phyloP scores from a whole-genome alignment of 1,140 invertebrate species.

The Tribolium madens region DNA sequence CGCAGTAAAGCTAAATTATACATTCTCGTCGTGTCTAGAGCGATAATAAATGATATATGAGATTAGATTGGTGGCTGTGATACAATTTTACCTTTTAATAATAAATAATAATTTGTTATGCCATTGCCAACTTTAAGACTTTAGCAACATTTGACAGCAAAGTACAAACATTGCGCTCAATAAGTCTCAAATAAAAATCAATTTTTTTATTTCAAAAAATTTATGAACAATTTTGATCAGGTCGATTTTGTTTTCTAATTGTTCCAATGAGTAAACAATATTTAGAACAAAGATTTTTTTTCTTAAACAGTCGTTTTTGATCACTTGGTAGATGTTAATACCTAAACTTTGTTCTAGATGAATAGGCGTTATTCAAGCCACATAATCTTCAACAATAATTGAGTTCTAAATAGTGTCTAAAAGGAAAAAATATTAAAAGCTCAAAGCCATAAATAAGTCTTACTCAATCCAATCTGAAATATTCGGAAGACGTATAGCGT shows the following conservation, averaged over 20 bases:
- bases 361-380: not conserved
- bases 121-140: too few species aligned
- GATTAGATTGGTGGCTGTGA: not conserved
- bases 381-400: constrained; percentile 1
- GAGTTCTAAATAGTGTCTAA: constrained; percentile 20
- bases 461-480: constrained; percentile 43
- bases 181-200: too few species aligned
- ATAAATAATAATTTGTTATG: not conserved
- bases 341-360: too few species aligned
- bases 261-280: too few species aligned
- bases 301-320: too few species aligned
- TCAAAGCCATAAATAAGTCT: constrained; percentile 39
- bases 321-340: too few species aligned
- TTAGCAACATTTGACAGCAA: too few species aligned
- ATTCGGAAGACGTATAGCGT: constrained; percentile 45
- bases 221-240: too few species aligned
- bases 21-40: not conserved
- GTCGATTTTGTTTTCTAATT: too few species aligned
- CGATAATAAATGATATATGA: not conserved
- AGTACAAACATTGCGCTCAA: too few species aligned
- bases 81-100: not conserved
- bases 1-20: not conserved
- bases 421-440: constrained; percentile 35
- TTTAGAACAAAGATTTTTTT: too few species aligned
- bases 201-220: too few species aligned